Evolutionary conservation across 2,797 vertebrate species (phyloP), one percentile per base, ranked within the genome.

Genomic region (Macropodus opercularis): DNA sequence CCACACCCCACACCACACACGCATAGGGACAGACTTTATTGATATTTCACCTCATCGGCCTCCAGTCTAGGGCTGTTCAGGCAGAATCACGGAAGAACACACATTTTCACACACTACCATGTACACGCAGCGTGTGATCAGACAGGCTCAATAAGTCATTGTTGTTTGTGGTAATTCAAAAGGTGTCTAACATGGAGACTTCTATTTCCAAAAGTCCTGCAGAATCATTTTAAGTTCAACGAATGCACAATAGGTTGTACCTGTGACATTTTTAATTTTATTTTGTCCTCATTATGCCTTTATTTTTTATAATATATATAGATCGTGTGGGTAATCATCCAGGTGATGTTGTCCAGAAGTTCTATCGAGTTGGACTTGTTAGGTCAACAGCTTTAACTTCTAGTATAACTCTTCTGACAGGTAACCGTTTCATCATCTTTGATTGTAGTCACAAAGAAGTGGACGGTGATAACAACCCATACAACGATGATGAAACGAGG

Each of bases 21-120:
- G 67, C 22, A 63, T 1, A 38, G 58, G 56, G 66, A 83, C 74
- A 86, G 75, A 80, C 69, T 36, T 65, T 85, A 87, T 88, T 83
- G 86, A 87, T 85, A 84, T 89, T 84, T 84, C 80, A 69, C 54
- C 79, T 76, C 85, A 77, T 77, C 80, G 71, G 64, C 55, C 52
- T 23, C 21, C 56, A 76, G 74, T 76, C 71, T 75, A 46, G 54
- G 67, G 55, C 47, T 71, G 59, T 76, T 73, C 54, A 50, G 61
- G 34, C 46, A 41, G 75, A 51, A 60, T 19, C 60, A 41, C 70
- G 68, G 62, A 51, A 36, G 69, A 29, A 64, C 73, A 64, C 72
- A 53, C 53, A 44, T 26, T 22, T 40, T 40, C 15, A 0, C 4
- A n/a, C 57, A 48, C 49, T 43, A 14, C 1, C 60, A 6, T 22